Evolutionary conservation across 2,113 vertebrate species (phyloP).

Genomic region (Ardeotis arabs): DNA sequence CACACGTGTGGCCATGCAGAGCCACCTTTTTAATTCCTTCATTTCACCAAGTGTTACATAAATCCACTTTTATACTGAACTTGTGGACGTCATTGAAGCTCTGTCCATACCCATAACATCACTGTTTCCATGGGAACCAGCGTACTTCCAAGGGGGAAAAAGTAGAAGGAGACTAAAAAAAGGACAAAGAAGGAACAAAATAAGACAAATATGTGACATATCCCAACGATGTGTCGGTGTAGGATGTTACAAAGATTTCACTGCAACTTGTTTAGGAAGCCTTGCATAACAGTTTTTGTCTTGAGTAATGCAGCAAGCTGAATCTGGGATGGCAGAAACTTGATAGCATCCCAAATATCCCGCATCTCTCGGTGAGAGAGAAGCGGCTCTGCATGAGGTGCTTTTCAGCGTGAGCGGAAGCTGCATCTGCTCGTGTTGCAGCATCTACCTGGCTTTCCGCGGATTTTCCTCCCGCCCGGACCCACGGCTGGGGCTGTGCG

Average conservation of each 20-base stretch:
- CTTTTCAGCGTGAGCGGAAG: neutral
- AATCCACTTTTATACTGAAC: conserved; percentile 40
- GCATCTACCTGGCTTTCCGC: neutral
- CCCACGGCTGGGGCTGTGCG: neutral
- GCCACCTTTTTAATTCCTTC: neutral
- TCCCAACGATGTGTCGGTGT: conserved; percentile 37
- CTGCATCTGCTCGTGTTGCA: neutral
- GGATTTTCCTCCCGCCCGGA: accelerated
- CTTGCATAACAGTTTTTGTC: conserved; percentile 51
- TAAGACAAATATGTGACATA: conserved; percentile 64
- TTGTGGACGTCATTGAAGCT: conserved; percentile 58
- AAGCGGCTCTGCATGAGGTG: neutral
- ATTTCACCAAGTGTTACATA: conserved; percentile 58
- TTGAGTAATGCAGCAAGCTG: neutral
- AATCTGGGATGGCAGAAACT: neutral
- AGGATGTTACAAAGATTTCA: conserved; percentile 60
- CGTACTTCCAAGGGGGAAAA: conserved; percentile 64
- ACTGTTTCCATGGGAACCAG: conserved; percentile 66
- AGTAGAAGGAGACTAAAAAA: conserved; percentile 70
- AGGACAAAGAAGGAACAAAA: conserved; percentile 62
- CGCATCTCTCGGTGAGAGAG: neutral
- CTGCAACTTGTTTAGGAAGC: conserved; percentile 47
- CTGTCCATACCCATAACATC: conserved; percentile 66
- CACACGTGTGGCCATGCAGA: neutral
- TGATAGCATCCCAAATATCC: neutral